Base-by-base conservation (phyloP, 2,113 vertebrate species). In the Ia io region DNA sequence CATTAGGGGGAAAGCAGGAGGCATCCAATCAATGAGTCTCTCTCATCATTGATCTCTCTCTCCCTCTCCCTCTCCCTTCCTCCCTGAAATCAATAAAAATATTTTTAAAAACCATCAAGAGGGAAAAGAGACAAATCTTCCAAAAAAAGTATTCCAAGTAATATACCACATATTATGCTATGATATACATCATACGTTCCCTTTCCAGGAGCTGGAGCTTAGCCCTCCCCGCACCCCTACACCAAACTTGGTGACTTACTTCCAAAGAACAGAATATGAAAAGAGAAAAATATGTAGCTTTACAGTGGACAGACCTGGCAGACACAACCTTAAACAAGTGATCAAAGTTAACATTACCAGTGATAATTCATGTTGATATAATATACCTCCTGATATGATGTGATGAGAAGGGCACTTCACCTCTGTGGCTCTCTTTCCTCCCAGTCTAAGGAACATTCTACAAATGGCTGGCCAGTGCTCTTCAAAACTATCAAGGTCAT, bases 101-200 rank as follows among this genome's bases (percentile, higher is more conserved):
- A 63, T 63, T 12, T 63, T 63, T 14, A 32, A 32, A 30, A 63
- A 63, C 25, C 11, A 63, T 30, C 53, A 88, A 13, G 49, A 84
- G 14, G 30, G 12, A 40, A 32, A 93, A 93, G 14, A 95, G 44
- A 67, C 11, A 73, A 79, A 69, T 69, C 17, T 69, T 74, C 37
- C 83, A 88, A 80, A 84, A 77, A 30, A 84, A 56, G 9, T 73
- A 93, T 74, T 73, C 30, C 71, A 79, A 93, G 71, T 73, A 74
- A 88, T 47, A 67, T 30, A 53, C 35, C 40, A 67, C 35, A 70
- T 80, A 42, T 61, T 67, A 76, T 53, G n/a, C 49, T 42, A 59
- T 56, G 67, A 65, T 32, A 59, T n/a, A 44, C 44, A 74, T 61
- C 7, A 67, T 65, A 88, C 6, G 5, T 40, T 17, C 12, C 8